phyloP scores from a whole-genome alignment of 2,113 vertebrate species.

The Montifringilla adamsi region DNA sequence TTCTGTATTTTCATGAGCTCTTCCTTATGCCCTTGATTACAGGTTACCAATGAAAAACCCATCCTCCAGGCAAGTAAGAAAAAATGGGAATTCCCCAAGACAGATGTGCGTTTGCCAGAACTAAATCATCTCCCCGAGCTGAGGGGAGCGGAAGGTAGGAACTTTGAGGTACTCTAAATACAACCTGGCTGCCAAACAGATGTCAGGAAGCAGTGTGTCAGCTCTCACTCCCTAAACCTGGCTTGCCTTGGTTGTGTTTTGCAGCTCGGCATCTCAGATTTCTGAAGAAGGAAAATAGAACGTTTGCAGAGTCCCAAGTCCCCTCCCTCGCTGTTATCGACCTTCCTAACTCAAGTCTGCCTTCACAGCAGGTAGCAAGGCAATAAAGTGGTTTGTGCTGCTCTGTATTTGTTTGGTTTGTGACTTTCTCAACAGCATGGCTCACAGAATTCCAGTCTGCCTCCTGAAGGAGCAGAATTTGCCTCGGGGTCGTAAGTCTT shows the following conservation, averaged over 20 bases:
- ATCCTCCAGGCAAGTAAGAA: constrained; percentile 68
- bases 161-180: neutral
- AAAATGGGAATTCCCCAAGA: constrained; percentile 67
- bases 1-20: neutral
- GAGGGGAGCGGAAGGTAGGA: constrained; percentile 69
- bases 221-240: neutral
- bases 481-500: neutral
- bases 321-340: constrained; percentile 74
- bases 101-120: constrained; percentile 72
- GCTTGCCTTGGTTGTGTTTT: neutral
- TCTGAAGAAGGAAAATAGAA: constrained; percentile 73
- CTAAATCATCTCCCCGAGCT: constrained; percentile 74
- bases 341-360: constrained; percentile 44
- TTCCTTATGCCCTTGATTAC: neutral
- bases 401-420: neutral
- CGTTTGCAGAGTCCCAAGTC: constrained; percentile 66
- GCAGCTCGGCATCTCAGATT: constrained; percentile 67
- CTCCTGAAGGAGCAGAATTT: neutral
- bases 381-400: neutral
- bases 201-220: neutral
- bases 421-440: neutral
- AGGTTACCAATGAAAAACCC: constrained; percentile 72
- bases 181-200: neutral
- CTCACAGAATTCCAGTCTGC: neutral
- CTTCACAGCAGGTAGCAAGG: constrained; percentile 70